Conservation (phyloP, 2,113 vertebrate species). For the rabbit (Oryctolagus cuniculus) region DNA sequence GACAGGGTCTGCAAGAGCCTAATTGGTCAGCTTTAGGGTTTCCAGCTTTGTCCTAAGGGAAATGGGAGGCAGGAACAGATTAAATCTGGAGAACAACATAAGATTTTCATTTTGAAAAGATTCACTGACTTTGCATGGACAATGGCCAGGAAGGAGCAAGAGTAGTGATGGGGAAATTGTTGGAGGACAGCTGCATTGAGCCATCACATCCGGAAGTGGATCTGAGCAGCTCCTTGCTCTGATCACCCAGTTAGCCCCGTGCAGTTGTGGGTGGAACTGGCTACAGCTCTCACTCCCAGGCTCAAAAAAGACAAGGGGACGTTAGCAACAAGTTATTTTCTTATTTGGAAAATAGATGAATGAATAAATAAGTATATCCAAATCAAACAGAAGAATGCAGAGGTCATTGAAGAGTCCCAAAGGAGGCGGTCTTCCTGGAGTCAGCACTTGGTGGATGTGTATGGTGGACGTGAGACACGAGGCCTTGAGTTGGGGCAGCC, state of each 20-base stretch:
- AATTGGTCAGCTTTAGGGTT: neutral
- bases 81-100: neutral
- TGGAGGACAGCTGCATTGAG: neutral
- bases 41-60: neutral
- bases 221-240: neutral
- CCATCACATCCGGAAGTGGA: neutral
- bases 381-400: neutral
- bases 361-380: neutral
- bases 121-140: neutral
- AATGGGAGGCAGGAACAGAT: neutral
- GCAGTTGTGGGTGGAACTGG: too few relatives aligned
- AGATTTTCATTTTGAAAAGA: neutral
- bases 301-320: too few relatives aligned
- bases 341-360: too few relatives aligned
- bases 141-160: neutral
- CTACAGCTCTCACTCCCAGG: neutral
- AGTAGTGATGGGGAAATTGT: neutral
- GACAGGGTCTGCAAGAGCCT: neutral
- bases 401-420: neutral
- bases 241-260: too few relatives aligned
- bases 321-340: neutral
- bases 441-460: neutral
- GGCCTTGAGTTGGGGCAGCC: neutral
- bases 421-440: neutral
- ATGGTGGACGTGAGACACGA: rapidly evolving